Base-by-base conservation (phyloP, 2,888 invertebrate genomes). In the Acronicta alni region DNA sequence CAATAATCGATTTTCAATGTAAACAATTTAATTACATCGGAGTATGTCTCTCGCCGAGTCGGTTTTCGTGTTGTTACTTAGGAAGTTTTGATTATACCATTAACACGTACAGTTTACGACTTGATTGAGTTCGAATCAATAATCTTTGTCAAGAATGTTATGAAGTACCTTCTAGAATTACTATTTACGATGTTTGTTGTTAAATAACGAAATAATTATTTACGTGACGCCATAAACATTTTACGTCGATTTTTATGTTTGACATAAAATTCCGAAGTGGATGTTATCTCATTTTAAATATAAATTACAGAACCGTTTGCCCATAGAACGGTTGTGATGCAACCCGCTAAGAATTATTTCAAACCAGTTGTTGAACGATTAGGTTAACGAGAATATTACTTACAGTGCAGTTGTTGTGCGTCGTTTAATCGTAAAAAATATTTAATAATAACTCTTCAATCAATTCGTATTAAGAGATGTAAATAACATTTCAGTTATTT, bases 381-480 rank as follows among this genome's bases (percentile, higher is more conserved):
- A 69, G 67, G 82, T 83, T 82, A 86, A 84, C 83, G 80, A 84
- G 81, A 82, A 80, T 79, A 84, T 88, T 85, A 81, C 79, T 83
- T 80, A 81, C 70, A 75, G 62, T 67, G 41, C 47, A 63, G 20
- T 65, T 48, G 56, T 72, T 78, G 75, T 68, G 69, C 71, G 70
- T 70, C 77, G 70, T 80, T 79, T 80, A 78, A 79, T 77, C 68
- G 69, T 78, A 74, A 79, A 64, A 79, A 72, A 66, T 79, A 77
- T 84, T 81, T 84, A 85, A 83, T 81, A 82, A 82, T 81, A 83
- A 73, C 71, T 74, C 58, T 63, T 71, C 72, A 77, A 73, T 76
- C n/a, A 35, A 35, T 74, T 71, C 55, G 51, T 74, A 75, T 79
- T 79, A 81, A 80, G 71, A 72, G 75, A 77, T 74, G 77, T 74